Percentiles rank a stretch among this genome's conserved stretches.
These are phyloP conservation scores for Cebidichthys violaceus DNA, from an alignment of 2,113 vertebrate genomes.

Conservation along the genomic window DNA sequence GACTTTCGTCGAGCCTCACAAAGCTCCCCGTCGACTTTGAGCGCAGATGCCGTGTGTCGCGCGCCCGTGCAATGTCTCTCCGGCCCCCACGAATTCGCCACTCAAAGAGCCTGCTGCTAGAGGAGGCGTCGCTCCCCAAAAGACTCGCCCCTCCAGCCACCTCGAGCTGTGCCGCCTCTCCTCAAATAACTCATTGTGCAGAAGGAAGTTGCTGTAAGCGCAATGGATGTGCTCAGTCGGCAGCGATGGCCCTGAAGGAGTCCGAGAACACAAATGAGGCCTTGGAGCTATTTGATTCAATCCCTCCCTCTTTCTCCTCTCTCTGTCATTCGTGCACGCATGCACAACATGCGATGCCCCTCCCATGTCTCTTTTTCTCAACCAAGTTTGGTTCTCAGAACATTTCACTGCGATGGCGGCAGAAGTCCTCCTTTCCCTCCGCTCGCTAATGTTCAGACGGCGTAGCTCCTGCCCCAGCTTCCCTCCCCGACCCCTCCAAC, in stretches of 20 bases:
- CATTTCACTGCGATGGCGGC: conserved; percentile 29
- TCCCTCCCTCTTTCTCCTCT: conserved; percentile 20
- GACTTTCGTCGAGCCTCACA: conserved; percentile 71
- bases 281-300: conserved; percentile 33
- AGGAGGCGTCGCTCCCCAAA: conserved; percentile 56
- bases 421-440: conserved; percentile 47
- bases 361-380: conserved; percentile 4
- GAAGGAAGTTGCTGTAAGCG: conserved; percentile 56
- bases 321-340: conserved; percentile 19
- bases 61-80: conserved; percentile 11
- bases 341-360: conserved; percentile 15
- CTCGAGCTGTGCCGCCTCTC: conserved; percentile 60
- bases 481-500: neutral
- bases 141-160: conserved; percentile 64
- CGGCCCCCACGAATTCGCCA: conserved; percentile 11
- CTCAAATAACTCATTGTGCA: conserved; percentile 67
- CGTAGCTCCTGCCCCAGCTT: neutral
- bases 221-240: conserved; percentile 57
- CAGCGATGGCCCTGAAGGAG: conserved; percentile 51
- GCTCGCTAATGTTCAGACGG: conserved; percentile 46
- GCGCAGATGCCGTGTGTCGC: conserved; percentile 16
- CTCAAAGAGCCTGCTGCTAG: conserved; percentile 38
- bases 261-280: conserved; percentile 46
- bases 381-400: conserved; percentile 24
- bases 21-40: conserved; percentile 42